These are phyloP conservation scores for Opisthocomus hoazin DNA, from an alignment of 2,113 vertebrate genomes.

Conservation along the genomic window DNA sequence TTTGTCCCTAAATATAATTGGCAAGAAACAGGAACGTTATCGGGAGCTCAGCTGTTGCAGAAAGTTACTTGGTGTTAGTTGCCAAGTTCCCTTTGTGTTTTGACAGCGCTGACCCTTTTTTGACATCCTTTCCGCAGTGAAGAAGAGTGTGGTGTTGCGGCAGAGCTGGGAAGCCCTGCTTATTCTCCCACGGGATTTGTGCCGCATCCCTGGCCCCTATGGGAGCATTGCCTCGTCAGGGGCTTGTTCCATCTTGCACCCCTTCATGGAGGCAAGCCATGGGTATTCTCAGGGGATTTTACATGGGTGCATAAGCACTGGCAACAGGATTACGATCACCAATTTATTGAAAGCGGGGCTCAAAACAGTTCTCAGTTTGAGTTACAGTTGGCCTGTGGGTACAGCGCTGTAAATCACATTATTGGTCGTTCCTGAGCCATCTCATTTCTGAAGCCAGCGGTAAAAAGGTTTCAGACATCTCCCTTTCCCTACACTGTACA, in stretches of 20 bases:
- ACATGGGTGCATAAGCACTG: fast-evolving
- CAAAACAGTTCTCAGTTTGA: fast-evolving
- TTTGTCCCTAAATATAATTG: background rate
- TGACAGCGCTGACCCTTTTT: background rate
- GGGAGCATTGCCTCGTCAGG: background rate
- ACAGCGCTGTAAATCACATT: background rate
- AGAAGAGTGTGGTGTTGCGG: background rate
- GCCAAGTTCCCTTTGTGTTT: background rate
- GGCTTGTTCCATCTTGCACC: fast-evolving
- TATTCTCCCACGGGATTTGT: background rate
- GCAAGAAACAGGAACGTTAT: background rate
- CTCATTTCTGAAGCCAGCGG: background rate
- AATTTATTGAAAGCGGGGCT: background rate
- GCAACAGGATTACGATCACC: background rate
- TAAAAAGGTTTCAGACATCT: background rate
- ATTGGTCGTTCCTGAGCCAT: fast-evolving
- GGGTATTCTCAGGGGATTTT: background rate
- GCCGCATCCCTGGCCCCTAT: background rate
- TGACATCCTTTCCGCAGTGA: fast-evolving
- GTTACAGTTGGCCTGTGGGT: background rate
- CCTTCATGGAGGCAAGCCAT: fast-evolving
- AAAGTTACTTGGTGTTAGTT: background rate
- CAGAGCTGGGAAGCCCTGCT: background rate
- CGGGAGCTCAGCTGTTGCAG: background rate
- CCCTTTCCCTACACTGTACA: background rate